Conservation (phyloP, 2,888 invertebrate genomes). For the Strigamia maritima region DNA sequence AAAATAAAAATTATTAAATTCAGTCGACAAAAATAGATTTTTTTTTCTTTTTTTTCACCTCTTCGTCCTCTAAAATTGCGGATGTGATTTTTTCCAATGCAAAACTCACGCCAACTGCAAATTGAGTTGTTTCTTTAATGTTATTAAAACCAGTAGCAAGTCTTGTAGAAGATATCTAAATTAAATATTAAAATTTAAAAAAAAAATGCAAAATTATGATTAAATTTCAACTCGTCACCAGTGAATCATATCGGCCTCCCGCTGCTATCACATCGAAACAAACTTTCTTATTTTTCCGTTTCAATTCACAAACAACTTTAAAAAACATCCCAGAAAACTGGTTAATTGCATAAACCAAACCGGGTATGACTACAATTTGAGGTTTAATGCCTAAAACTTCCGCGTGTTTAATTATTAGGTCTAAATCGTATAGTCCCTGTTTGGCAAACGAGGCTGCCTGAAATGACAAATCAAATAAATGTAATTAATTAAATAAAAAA, state of each 20-base stretch:
- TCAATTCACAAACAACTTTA: constrained; percentile 63
- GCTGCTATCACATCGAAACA: constrained; percentile 73
- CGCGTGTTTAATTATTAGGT: constrained; percentile 67
- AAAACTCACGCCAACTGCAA: constrained; percentile 53
- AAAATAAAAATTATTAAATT: constrained; percentile 25
- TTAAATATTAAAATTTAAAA: neutral
- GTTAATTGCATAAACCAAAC: constrained; percentile 61
- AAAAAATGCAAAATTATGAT: neutral
- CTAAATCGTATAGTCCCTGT: constrained; percentile 70
- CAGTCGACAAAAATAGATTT: neutral
- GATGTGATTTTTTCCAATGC: constrained; percentile 52
- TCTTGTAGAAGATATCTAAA: neutral
- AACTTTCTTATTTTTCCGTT: constrained; percentile 57
- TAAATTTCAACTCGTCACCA: constrained; percentile 57
- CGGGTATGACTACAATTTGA: constrained; percentile 60
- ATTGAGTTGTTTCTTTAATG: constrained; percentile 43
- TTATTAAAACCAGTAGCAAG: neutral
- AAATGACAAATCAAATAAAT: neutral
- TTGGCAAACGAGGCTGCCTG: constrained; percentile 66
- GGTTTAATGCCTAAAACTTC: constrained; percentile 70
- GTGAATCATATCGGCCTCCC: constrained; percentile 83
- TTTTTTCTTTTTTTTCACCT: constrained; percentile 40
- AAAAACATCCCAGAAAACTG: constrained; percentile 67
- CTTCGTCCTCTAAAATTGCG: constrained; percentile 46
- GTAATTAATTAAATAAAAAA: neutral